Evolutionary conservation across 1,140 invertebrate genomes (phyloP).

Genomic region (Drosophila chauvacae): DNA sequence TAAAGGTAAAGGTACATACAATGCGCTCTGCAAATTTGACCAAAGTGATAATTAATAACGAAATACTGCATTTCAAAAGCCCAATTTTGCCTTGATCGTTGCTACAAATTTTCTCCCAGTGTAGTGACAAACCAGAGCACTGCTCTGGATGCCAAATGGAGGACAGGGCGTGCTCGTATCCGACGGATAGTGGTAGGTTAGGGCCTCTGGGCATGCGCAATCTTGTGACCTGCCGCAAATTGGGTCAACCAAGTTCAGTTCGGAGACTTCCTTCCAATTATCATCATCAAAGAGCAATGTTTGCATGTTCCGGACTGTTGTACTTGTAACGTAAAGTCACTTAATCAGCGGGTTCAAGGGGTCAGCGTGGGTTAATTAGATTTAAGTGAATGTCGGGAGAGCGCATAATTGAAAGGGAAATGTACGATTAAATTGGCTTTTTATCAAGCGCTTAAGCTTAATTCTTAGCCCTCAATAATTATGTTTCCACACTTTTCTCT

Average conservation of each 20-base stretch:
- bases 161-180: conserved; percentile 5
- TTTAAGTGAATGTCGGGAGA: conserved; percentile 74
- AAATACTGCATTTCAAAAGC: neutral
- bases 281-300: conserved; percentile 59
- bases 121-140: neutral
- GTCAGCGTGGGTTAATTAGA: conserved; percentile 79
- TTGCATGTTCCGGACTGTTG: conserved; percentile 60
- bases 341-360: conserved; percentile 79
- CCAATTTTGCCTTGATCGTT: neutral
- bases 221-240: conserved; percentile 22
- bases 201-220: conserved; percentile 62
- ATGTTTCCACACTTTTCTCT: conserved; percentile 16
- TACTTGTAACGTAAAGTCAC: conserved; percentile 20
- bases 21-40: too few species aligned
- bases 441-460: conserved; percentile 29
- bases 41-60: too few species aligned
- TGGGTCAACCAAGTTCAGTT: conserved; percentile 76
- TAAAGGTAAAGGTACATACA: too few species aligned
- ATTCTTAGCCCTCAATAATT: conserved; percentile 9
- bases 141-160: conserved; percentile 1
- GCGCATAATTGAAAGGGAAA: conserved; percentile 71
- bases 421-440: conserved; percentile 57
- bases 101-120: neutral
- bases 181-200: conserved; percentile 62
- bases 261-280: conserved; percentile 51